Conservation (phyloP, 2,113 vertebrate genomes). For the Corvus moneduloides region DNA sequence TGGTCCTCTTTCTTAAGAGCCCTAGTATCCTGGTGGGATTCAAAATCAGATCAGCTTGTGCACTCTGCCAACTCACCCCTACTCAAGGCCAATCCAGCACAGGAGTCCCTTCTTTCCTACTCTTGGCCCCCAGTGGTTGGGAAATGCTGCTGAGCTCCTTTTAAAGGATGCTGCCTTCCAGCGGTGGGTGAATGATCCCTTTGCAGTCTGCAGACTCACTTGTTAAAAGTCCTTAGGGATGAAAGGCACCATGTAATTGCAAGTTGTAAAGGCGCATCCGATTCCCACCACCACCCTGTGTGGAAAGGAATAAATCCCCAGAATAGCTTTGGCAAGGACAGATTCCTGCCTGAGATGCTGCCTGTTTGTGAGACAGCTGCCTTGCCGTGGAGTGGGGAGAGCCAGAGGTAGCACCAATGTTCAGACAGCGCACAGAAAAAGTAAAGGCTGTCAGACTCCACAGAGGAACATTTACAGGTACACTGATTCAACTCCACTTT, state of each 20-base stretch:
- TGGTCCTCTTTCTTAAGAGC: neutral
- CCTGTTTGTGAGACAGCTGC: neutral
- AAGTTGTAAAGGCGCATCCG: conserved; percentile 27
- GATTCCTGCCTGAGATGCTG: neutral
- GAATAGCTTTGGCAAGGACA: neutral
- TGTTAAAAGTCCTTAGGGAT: neutral
- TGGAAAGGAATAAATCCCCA: conserved; percentile 41
- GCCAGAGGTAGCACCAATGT: neutral
- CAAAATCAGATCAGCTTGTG: neutral
- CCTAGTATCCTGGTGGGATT: neutral
- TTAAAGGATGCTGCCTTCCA: conserved; percentile 21
- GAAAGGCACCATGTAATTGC: conserved; percentile 37
- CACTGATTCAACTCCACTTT: neutral
- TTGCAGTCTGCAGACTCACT: neutral
- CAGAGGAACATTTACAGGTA: neutral
- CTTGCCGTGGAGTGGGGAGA: neutral
- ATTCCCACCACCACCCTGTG: conserved; percentile 6
- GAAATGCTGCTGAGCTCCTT: neutral
- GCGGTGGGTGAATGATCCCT: neutral
- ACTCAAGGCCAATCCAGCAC: neutral
- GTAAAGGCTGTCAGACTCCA: neutral
- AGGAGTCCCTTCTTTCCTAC: neutral
- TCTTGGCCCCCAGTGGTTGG: neutral
- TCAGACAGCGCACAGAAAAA: neutral
- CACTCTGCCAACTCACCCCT: neutral